phyloP scores from a whole-genome alignment of 2,888 invertebrate species.

The Protonemura montana region DNA sequence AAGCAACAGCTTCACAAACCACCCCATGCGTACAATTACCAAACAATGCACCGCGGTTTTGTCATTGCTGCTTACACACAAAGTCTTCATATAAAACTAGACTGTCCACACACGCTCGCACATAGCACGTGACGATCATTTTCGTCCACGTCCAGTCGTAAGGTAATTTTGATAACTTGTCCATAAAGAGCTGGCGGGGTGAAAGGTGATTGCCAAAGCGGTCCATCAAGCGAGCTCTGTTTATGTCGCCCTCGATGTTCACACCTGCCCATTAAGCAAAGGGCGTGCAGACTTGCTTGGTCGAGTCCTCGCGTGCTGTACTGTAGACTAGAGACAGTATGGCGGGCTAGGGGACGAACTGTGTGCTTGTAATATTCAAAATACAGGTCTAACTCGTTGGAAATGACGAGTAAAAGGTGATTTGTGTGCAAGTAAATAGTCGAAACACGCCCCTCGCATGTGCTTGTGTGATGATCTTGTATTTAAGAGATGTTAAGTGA shows the following conservation, averaged over 20 bases:
- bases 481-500: conserved; percentile 26
- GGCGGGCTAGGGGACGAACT: conserved; percentile 8
- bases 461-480: neutral
- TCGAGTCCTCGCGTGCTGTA: neutral
- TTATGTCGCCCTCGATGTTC: conserved; percentile 22
- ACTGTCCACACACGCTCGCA: neutral
- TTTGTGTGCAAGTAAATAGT: conserved; percentile 19
- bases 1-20: neutral
- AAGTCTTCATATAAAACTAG: neutral
- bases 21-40: neutral
- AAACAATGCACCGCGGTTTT: conserved; percentile 24
- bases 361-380: neutral
- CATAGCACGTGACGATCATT: neutral
- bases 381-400: conserved; percentile 29
- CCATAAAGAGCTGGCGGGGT: conserved; percentile 14
- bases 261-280: conserved; percentile 29
- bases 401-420: conserved; percentile 1
- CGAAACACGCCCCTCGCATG: neutral
- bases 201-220: conserved; percentile 34
- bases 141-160: neutral
- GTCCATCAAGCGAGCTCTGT: conserved; percentile 34
- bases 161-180: conserved; percentile 12
- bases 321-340: neutral
- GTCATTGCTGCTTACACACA: conserved; percentile 13
- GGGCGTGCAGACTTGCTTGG: conserved; percentile 27